These are phyloP conservation scores for Pristiophorus japonicus DNA, from an alignment of 2,113 vertebrate species.

Conservation along the genomic window DNA sequence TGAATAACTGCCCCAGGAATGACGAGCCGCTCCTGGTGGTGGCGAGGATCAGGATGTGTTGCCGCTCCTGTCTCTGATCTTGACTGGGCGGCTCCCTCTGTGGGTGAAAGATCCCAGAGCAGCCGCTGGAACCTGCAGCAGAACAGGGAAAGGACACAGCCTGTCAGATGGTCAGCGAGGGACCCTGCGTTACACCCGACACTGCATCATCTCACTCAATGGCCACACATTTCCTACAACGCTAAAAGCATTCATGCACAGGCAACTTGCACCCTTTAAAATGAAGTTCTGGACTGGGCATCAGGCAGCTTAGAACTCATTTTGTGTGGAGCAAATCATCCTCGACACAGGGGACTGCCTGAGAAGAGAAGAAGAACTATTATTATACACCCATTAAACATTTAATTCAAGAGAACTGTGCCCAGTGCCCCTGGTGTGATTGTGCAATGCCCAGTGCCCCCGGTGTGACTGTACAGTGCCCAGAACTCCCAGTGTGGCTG, in stretches of 20 bases:
- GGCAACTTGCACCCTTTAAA: no score
- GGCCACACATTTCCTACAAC: background rate
- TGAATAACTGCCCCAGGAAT: slow-evolving; percentile 69
- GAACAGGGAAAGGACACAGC: background rate
- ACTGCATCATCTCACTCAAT: no score
- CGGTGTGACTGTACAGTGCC: no score
- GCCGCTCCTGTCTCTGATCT: slow-evolving; percentile 42
- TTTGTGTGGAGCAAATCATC: no score
- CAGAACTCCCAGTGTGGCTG: no score
- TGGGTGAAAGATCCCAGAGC: background rate
- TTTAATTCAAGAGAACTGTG: background rate
- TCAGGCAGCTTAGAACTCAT: no score
- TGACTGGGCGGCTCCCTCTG: background rate
- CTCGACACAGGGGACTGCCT: no score
- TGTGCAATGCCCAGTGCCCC: no score
- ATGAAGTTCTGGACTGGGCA: no score
- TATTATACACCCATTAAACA: background rate
- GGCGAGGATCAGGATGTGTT: slow-evolving; percentile 66
- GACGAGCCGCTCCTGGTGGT: slow-evolving; percentile 69
- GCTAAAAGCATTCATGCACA: no score
- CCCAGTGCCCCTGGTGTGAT: background rate
- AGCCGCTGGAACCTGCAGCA: background rate
- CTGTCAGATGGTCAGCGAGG: background rate
- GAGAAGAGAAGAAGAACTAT: no score
- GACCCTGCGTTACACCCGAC: no score